phyloP scores from a whole-genome alignment of 2,888 invertebrate species.

The Plebejus anna region DNA sequence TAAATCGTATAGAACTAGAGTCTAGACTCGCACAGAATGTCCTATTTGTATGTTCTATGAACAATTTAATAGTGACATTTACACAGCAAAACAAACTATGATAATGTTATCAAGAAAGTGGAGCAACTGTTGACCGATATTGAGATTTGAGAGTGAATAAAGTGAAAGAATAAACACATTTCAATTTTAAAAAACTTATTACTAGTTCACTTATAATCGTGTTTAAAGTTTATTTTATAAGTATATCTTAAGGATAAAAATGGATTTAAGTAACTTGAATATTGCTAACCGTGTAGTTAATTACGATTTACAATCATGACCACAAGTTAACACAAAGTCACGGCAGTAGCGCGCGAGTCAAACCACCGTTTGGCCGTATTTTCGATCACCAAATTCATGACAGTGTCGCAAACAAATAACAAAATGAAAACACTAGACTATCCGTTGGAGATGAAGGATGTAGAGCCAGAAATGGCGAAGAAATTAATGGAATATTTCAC shows the following conservation, averaged over 20 bases:
- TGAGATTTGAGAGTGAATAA: background rate
- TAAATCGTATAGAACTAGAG: no score
- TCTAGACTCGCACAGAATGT: no score
- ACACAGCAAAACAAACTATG: slow-evolving; percentile 8
- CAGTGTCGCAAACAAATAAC: background rate
- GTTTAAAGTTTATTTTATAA: background rate
- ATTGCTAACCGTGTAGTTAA: background rate
- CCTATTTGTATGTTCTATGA: background rate
- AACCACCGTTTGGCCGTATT: slow-evolving; percentile 1
- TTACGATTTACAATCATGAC: background rate
- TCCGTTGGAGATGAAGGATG: slow-evolving; percentile 42
- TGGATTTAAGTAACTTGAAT: background rate
- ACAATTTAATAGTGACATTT: background rate
- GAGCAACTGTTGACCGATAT: slow-evolving; percentile 13
- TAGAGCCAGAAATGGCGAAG: slow-evolving; percentile 40
- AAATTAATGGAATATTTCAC: slow-evolving; percentile 44
- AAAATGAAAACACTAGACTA: slow-evolving; percentile 32
- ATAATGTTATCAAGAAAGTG: slow-evolving; percentile 11
- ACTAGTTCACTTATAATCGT: background rate
- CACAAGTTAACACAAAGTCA: background rate
- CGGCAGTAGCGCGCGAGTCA: slow-evolving; percentile 7
- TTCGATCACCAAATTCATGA: background rate
- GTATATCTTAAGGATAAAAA: background rate
- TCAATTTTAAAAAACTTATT: background rate
- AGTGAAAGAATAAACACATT: slow-evolving; percentile 15